phyloP scores from a whole-genome alignment of 1,140 invertebrate genomes.

The Zaprionus capensis region DNA sequence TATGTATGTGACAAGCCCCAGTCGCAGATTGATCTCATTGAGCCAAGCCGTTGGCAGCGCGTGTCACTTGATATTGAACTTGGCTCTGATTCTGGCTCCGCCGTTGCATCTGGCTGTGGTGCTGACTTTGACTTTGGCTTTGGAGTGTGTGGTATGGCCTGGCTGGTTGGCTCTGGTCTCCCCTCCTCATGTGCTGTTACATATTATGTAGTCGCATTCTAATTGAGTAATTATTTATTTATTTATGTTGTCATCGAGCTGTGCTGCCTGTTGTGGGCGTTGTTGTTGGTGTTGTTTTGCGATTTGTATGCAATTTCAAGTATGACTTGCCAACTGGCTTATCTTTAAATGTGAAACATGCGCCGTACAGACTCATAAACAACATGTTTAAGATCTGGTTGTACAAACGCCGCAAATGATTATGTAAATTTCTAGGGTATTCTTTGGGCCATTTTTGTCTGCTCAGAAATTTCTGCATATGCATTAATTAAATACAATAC shows the following conservation, averaged over 20 bases:
- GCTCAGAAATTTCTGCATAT: not conserved
- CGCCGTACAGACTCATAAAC: conserved; percentile 13
- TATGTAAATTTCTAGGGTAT: conserved; percentile 1
- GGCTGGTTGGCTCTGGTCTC: conserved; percentile 47
- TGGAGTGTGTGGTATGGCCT: conserved; percentile 41
- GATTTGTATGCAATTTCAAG: conserved; percentile 53
- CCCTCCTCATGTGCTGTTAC: conserved; percentile 7
- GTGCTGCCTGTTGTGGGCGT: conserved; percentile 45
- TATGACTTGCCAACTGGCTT: conserved; percentile 43
- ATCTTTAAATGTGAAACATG: conserved; percentile 55
- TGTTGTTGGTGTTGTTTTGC: conserved; percentile 29
- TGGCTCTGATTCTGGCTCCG: conserved; percentile 52
- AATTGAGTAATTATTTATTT: conserved; percentile 75
- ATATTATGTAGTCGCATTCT: conserved; percentile 61
- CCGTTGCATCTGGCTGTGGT: not conserved
- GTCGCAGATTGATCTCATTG: conserved; percentile 40
- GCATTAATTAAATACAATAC: not conserved
- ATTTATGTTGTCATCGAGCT: conserved; percentile 72
- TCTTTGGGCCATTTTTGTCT: not conserved
- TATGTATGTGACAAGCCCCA: conserved; percentile 30
- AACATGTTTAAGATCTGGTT: conserved; percentile 2
- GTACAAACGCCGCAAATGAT: not conserved
- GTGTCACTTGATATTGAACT: conserved; percentile 78
- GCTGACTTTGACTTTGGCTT: conserved; percentile 49
- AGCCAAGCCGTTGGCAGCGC: conserved; percentile 41